Percentiles rank a stretch among this genome's conserved stretches.
Evolutionary conservation across 2,888 invertebrate genomes (phyloP).

Genomic region (Atherix ibis): DNA sequence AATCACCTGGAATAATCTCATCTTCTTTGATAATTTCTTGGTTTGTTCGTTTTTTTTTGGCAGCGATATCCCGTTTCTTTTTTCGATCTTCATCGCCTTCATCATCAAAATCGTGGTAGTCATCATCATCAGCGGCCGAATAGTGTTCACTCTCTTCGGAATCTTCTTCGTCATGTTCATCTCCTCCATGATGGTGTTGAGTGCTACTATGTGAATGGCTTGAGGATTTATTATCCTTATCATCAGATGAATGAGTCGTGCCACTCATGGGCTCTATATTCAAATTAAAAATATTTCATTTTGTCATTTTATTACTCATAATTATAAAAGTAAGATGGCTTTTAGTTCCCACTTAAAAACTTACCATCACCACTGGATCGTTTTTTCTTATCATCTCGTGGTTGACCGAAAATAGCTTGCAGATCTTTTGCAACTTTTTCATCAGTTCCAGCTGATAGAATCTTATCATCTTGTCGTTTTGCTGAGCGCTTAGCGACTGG

Average conservation of each 20-base stretch:
- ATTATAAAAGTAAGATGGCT: too few species aligned
- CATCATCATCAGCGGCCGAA: slow-evolving; percentile 28
- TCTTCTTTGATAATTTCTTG: slow-evolving; percentile 18
- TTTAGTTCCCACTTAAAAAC: too few species aligned
- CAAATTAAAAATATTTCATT: too few species aligned
- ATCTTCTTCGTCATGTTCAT: slow-evolving; percentile 16
- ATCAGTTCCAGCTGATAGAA: slow-evolving; percentile 40
- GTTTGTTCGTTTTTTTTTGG: slow-evolving; percentile 14
- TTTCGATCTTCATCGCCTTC: slow-evolving; percentile 32
- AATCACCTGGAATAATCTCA: slow-evolving; percentile 30
- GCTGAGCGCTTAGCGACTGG: slow-evolving; percentile 52
- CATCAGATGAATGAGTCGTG: slow-evolving; percentile 8
- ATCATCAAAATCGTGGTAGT: slow-evolving; percentile 19
- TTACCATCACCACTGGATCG: slow-evolving; percentile 25
- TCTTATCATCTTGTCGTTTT: slow-evolving; percentile 15
- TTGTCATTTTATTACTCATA: too few species aligned
- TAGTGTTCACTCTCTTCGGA: slow-evolving; percentile 21
- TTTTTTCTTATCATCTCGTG: slow-evolving; percentile 38
- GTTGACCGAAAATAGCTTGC: slow-evolving; percentile 46
- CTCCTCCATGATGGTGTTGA: slow-evolving; percentile 12
- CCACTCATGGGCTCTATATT: slow-evolving; percentile 13
- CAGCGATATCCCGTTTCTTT: slow-evolving; percentile 28
- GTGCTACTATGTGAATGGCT: slow-evolving; percentile 19
- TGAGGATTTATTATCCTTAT: slow-evolving; percentile 9
- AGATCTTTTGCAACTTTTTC: slow-evolving; percentile 54